Base-by-base conservation (phyloP, 2,888 invertebrate species). In the Embidobia sp. region DNA sequence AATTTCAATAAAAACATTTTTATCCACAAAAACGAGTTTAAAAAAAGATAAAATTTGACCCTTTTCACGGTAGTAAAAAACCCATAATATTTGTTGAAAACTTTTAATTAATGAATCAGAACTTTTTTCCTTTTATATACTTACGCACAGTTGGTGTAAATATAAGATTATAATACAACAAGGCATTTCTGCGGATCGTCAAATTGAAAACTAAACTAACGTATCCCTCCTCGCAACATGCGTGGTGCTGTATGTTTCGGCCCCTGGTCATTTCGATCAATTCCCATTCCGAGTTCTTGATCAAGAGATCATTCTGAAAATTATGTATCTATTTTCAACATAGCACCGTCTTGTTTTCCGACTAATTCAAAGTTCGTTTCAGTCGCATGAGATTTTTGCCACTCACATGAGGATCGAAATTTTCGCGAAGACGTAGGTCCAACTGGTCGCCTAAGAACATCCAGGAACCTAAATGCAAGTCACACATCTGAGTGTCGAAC, bases 391-490 rank as follows among this genome's bases (percentile, higher is more conserved):
- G 7, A 11, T 40, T 15, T 44, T 2, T 37, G n/a, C 13, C 19
- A 51, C 46, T 44, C 33, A 66, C 66, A 33, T 55, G 53, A 4
- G 61, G 29, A 11, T 72, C 70, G 6, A 16, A 7, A 4, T 29
- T 46, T 29, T 64, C 61, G 3, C 27, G 40, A 15, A 79, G 61
- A 11, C 31, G 69, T 8, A 92, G 80, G 77, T 92, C 91, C 5
- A 94, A 90, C 80, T 93, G 92, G 16, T 93, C 91, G 0, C 92
- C 91, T 57, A 91, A 91, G 84, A 93, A 92, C 0, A 93, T 92
- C 93, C 95, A 94, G 0, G 96, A 95, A 0, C 95, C 95, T 74
- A 96, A 92, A 83, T 92, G 92, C 70, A 96, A 89, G 37, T 86
- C 84, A 82, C 94, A 95, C 0, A 85, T 88, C 86, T 96, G 96